Base-by-base conservation (phyloP, 2,888 invertebrate genomes). In the Aelia acuminata region DNA sequence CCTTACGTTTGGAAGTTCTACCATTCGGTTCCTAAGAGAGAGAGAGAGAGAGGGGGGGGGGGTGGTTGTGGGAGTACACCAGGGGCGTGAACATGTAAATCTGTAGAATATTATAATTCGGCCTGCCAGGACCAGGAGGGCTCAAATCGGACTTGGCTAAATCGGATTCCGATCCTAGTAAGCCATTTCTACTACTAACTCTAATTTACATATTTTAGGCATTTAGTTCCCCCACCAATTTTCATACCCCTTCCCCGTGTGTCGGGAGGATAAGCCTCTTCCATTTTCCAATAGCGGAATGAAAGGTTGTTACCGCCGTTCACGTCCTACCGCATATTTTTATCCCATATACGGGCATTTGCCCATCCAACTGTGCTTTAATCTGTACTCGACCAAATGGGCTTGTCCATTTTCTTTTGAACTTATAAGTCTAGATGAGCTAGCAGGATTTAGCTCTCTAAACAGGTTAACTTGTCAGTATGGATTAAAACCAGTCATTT, bases 151-250 rank as follows among this genome's bases (percentile, higher is more conserved):
- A 47, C 80, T 80, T 80, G 39, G 80, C 43, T 80, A 80, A 80
- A 80, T 80, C 80, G 80, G 80, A 80, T 80, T 80, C 80, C 80
- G 43, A 80, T 80, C 43, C 80, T 80, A 80, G 80, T 43, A 80
- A 80, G 80, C 80, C 80, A 80, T 80, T 80, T 80, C 80, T 80
- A 80, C 80, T 80, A 47, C 80, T 80, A 80, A 80, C 80, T 80
- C 80, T 80, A 80, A 80, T 80, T 80, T 80, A 80, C 80, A 80
- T 80, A 80, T 80, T 80, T 80, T 80, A 80, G 80, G 80, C 80
- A 80, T 80, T 80, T 80, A 80, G 80, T 80, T 80, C 80, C 80
- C 43, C 80, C 43, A 47, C 80, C 80, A 43, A 80, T 80, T 80
- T 80, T 80, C 80, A 80, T 80, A 43, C 39, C n/a, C 80, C 80